Percentiles rank a stretch among this genome's conserved stretches.
Evolutionary conservation across 1,140 invertebrate species (phyloP).

Genomic region (Drosophila mauritiana): DNA sequence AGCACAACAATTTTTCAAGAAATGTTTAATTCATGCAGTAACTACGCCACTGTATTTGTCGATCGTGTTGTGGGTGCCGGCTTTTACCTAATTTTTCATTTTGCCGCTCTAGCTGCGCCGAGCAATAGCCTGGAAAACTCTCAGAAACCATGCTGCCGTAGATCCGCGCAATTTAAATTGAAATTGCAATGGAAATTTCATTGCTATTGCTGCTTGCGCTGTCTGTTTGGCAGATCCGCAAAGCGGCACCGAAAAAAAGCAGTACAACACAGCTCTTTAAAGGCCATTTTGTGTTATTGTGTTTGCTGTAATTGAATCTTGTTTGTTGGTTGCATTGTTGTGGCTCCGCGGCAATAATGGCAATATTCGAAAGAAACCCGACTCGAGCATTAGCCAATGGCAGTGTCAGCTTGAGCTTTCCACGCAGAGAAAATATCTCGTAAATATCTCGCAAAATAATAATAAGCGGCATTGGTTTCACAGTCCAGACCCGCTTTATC

Average conservation of each 20-base stretch:
- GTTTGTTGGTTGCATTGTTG: constrained; percentile 33
- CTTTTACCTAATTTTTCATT: constrained; percentile 56
- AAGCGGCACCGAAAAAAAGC: constrained; percentile 1
- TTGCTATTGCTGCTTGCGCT: constrained; percentile 17
- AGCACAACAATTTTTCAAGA: too few species aligned
- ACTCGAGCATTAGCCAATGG: constrained; percentile 18
- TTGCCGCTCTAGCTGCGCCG: constrained; percentile 28
- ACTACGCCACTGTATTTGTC: background rate
- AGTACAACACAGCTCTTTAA: constrained; percentile 25
- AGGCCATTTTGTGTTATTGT: constrained; percentile 16
- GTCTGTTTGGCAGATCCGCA: constrained; percentile 20
- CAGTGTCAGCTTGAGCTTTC: constrained; percentile 7
- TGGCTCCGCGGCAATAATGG: constrained; percentile 18
- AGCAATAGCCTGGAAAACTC: constrained; percentile 45
- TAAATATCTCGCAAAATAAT: too few species aligned
- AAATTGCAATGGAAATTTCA: constrained; percentile 74
- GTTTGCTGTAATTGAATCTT: constrained; percentile 37
- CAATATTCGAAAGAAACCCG: constrained; percentile 16
- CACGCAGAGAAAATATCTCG: background rate
- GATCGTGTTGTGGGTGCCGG: constrained; percentile 22
- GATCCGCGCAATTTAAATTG: constrained; percentile 80
- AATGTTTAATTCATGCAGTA: too few species aligned
- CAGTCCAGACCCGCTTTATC: background rate
- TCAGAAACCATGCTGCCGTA: constrained; percentile 74
- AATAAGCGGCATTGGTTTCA: too few species aligned